A percentile compares a stretch with the other conserved stretches of the same genome.
phyloP scores from a whole-genome alignment of 2,797 vertebrate species.

The Poeciliopsis infans region DNA sequence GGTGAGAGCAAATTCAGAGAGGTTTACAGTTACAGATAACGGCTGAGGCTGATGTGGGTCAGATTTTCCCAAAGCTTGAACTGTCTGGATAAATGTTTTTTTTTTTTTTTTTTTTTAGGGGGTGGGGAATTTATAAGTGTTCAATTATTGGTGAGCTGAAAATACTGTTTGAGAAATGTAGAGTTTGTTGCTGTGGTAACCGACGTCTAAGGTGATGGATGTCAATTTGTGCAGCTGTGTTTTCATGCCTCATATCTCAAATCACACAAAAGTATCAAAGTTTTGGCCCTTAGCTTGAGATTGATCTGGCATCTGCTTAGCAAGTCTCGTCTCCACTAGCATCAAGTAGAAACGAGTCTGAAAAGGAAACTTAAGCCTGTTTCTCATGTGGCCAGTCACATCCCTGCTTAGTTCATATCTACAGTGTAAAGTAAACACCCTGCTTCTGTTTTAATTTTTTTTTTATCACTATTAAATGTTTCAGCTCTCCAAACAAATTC shows the following conservation, averaged over 20 bases:
- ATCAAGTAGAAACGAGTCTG: not conserved
- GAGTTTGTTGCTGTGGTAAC: conserved; percentile 50
- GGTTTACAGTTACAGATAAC: conserved; percentile 36
- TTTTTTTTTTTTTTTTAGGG: too few species aligned
- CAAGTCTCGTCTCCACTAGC: conserved; percentile 15
- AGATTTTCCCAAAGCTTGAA: conserved; percentile 19
- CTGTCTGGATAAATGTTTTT: not conserved
- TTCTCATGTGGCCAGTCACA: conserved; percentile 32
- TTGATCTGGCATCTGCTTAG: conserved; percentile 19
- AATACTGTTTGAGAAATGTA: conserved; percentile 29
- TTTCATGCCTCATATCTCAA: not conserved
- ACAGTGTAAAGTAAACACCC: not conserved
- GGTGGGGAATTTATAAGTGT: conserved; percentile 12
- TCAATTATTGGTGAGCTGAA: conserved; percentile 18
- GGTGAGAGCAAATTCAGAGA: conserved; percentile 11
- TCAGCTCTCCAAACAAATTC: not conserved
- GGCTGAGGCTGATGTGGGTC: conserved; percentile 23
- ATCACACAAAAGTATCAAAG: conserved; percentile 13
- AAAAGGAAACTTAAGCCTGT: conserved; percentile 53
- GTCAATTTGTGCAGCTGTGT: not conserved
- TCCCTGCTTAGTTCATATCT: conserved; percentile 23
- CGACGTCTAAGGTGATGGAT: conserved; percentile 5
- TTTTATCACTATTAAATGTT: not conserved
- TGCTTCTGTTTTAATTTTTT: not conserved
- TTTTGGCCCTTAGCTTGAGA: conserved; percentile 33